Evolutionary conservation across 2,113 vertebrate species (phyloP).

Genomic region (Struthidea cinerea): DNA sequence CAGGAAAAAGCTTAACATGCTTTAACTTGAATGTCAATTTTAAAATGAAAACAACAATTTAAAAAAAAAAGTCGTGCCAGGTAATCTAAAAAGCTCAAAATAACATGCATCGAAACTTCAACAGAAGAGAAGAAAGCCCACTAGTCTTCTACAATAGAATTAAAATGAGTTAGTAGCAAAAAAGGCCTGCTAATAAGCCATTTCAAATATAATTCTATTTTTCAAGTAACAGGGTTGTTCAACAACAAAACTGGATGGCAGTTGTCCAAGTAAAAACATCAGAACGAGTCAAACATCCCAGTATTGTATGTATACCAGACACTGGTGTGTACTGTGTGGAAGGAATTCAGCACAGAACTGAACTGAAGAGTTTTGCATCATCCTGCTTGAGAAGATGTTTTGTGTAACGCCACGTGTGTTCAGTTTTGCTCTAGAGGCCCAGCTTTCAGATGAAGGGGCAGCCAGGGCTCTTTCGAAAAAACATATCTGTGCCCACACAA

Average conservation of each 20-base stretch:
- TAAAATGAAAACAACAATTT: slow-evolving; percentile 46
- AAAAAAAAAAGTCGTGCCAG: slow-evolving; percentile 35
- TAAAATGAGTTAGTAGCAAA: slow-evolving; percentile 57
- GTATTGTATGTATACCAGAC: neutral
- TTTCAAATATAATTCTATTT: slow-evolving; percentile 50
- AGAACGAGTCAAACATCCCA: neutral
- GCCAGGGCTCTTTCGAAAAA: neutral
- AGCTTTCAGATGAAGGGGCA: neutral
- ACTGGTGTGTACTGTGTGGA: rapidly evolving
- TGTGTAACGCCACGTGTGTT: rapidly evolving
- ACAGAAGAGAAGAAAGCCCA: neutral
- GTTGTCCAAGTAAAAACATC: slow-evolving; percentile 27
- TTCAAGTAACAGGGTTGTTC: neutral
- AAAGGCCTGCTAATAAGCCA: slow-evolving; percentile 49
- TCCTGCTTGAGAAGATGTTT: neutral
- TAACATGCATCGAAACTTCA: slow-evolving; percentile 44
- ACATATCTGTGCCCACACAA: neutral
- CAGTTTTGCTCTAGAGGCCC: neutral
- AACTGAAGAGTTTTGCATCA: neutral
- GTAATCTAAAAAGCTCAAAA: slow-evolving; percentile 50
- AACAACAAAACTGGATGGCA: slow-evolving; percentile 68
- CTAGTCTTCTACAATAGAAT: slow-evolving; percentile 38
- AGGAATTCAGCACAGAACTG: neutral
- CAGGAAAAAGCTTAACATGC: slow-evolving; percentile 55
- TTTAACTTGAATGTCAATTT: slow-evolving; percentile 11